Evolutionary conservation across 1,140 invertebrate genomes (phyloP).

Genomic region (Antheraea pernyi): DNA sequence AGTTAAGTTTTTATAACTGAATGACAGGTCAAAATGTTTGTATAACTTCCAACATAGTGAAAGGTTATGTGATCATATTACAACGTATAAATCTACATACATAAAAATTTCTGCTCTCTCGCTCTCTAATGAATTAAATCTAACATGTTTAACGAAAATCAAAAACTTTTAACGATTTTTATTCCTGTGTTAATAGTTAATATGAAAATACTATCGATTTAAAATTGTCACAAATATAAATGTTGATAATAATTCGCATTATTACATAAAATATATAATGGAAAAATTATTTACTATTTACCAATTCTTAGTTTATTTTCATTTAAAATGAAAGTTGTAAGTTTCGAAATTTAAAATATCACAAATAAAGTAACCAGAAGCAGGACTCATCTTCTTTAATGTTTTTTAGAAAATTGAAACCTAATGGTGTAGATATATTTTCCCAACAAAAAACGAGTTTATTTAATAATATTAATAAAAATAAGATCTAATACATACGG

Average conservation of each 20-base stretch:
- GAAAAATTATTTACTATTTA: neutral
- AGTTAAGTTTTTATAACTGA: neutral
- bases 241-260: neutral
- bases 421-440: too few species aligned
- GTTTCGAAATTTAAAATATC: too few species aligned
- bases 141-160: slow-evolving; percentile 32
- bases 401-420: too few species aligned
- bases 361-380: too few species aligned
- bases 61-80: slow-evolving; percentile 3
- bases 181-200: too few species aligned
- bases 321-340: too few species aligned
- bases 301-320: too few species aligned
- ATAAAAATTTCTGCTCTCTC: neutral
- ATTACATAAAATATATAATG: neutral
- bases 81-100: neutral
- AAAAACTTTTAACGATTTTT: neutral
- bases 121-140: neutral
- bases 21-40: neutral
- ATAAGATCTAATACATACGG: slow-evolving; percentile 46
- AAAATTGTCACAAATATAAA: neutral
- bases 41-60: neutral
- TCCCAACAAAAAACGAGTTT: neutral
- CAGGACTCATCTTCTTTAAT: too few species aligned
- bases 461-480: neutral
- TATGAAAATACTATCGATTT: too few species aligned